Conservation (phyloP, 1,140 invertebrate species). For the Tetraneura akinire region DNA sequence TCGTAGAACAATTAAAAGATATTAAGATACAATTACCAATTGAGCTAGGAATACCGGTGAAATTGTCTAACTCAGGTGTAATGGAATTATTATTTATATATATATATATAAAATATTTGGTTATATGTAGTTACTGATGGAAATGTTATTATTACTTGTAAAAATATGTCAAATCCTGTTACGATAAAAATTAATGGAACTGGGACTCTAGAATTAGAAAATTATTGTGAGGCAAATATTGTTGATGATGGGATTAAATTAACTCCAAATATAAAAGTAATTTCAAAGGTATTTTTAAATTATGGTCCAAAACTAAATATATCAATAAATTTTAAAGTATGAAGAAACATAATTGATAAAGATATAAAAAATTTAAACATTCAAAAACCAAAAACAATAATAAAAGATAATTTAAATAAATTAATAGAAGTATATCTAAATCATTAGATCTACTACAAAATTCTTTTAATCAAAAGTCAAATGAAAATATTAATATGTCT, state of each 20-base stretch:
- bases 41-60: too few relatives aligned
- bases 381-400: not conserved
- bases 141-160: not conserved
- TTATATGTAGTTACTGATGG: not conserved
- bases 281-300: not conserved
- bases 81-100: too few relatives aligned
- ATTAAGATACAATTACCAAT: too few relatives aligned
- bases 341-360: not conserved
- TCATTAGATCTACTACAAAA: not conserved
- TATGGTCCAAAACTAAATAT: not conserved
- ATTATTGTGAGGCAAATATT: not conserved
- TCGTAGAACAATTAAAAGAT: too few relatives aligned
- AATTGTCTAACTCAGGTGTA: too few relatives aligned
- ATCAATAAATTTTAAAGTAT: not conserved
- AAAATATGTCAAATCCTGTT: not conserved
- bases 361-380: not conserved
- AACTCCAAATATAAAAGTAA: not conserved
- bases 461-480: too few relatives aligned
- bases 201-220: not conserved
- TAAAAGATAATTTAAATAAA: not conserved
- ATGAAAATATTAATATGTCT: too few relatives aligned
- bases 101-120: not conserved
- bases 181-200: too few relatives aligned
- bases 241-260: not conserved
- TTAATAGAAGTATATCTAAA: not conserved